Evolutionary conservation across 2,113 vertebrate genomes (phyloP), one percentile per base, ranked within the genome.

Genomic region (Perccottus glenii): DNA sequence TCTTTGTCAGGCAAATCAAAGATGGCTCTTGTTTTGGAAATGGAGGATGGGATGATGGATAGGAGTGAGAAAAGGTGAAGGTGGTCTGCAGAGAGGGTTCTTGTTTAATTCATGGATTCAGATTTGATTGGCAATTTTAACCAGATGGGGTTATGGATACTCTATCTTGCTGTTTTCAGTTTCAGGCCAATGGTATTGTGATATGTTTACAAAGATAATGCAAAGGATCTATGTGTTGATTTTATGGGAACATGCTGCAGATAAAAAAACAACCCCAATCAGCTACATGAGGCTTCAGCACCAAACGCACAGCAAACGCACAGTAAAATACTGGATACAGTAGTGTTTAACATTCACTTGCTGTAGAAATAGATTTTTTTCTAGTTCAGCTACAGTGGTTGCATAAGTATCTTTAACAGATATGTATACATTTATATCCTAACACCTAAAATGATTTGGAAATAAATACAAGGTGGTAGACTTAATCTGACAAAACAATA

Each of bases 1-100:
- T 66, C 86, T 92, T 91, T 91, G 88, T 91, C 65, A 84, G 4
- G 80, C 65, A 81, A 90, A 90, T 91, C 85, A 92, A 85, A 78
- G 85, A 87, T 82, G 77, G 82, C 86, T 85, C 86, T 89, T 86
- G 82, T 91, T 91, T 88, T 84, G 92, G 66, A 83, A 85, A 82
- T 35, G 11, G 64, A 69, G 84, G 67, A 78, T 69, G 83, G 73
- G 64, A 74, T 81, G 83, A 86, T 80, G 77, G 83, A 82, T 67
- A 47, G 66, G 60, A 64, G 52, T 62, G 70, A 77, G 80, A 70
- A 77, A 67, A 80, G 84, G 85, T 83, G 64, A 67, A 49, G 50
- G 71, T 59, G 67, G 69, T 80, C 48, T 15, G 66, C 67, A 60
- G 19, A 73, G 77, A 78, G 62, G 77, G 51, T 73, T 83, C 11